Conservation (phyloP, 1,140 invertebrate genomes). For the Drosophila erecta region DNA sequence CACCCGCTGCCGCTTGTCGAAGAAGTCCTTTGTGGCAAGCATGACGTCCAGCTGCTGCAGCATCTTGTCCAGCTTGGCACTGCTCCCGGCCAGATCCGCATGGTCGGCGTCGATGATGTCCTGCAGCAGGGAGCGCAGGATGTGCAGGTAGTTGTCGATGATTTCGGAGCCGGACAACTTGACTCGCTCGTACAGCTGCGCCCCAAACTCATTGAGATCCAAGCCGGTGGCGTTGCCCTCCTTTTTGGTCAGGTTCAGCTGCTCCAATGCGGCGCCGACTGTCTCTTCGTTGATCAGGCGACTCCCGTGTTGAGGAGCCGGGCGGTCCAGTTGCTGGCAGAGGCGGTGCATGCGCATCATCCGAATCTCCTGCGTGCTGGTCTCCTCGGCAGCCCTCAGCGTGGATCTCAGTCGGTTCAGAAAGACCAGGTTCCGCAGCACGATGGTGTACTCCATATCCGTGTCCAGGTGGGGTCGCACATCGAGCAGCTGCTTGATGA, state of each 20-base stretch:
- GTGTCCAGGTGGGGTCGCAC: slow-evolving; percentile 17
- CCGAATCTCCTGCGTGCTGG: slow-evolving; percentile 67
- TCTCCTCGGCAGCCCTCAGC: slow-evolving; percentile 45
- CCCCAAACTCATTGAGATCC: slow-evolving; percentile 59
- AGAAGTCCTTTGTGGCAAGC: slow-evolving; percentile 64
- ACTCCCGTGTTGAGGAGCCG: slow-evolving; percentile 1
- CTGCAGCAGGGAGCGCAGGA: slow-evolving; percentile 61
- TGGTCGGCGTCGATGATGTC: slow-evolving; percentile 66
- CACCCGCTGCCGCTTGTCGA: slow-evolving; percentile 67
- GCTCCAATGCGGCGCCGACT: slow-evolving; percentile 50
- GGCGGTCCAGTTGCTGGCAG: slow-evolving; percentile 62
- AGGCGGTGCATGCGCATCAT: slow-evolving; percentile 70
- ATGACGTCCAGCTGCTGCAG: slow-evolving; percentile 59
- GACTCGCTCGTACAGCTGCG: slow-evolving; percentile 61
- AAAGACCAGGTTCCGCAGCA: slow-evolving; percentile 66
- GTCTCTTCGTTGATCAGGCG: slow-evolving; percentile 51
- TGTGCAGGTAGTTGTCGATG: slow-evolving; percentile 71
- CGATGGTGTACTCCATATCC: slow-evolving; percentile 54
- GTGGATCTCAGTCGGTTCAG: slow-evolving; percentile 51
- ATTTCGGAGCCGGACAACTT: slow-evolving; percentile 67
- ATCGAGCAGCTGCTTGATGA: slow-evolving; percentile 72
- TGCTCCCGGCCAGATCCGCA: slow-evolving; percentile 47
- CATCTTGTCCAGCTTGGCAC: slow-evolving; percentile 22
- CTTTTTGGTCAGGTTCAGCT: slow-evolving; percentile 49
- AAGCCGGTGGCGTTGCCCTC: slow-evolving; percentile 11